Evolutionary conservation across 1,140 invertebrate genomes (phyloP), one percentile per base, ranked within the genome.

Genomic region (Trialeurodes vaporariorum): DNA sequence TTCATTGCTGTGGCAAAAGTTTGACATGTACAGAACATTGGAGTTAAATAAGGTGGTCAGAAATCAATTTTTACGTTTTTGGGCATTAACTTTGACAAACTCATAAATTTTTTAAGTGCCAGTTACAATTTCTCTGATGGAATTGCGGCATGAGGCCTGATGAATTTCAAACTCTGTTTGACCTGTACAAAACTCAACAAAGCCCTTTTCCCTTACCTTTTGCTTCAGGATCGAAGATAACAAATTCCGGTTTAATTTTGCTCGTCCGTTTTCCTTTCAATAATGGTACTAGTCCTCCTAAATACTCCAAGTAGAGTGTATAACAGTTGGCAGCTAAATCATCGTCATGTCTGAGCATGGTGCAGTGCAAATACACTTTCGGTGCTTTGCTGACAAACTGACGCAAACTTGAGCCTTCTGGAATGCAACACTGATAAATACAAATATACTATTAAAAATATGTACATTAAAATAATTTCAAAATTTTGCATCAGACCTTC

Each of bases 161-260:
- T n/a, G n/a, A n/a, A n/a, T n/a, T n/a, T n/a, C n/a, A n/a, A n/a
- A n/a, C n/a, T n/a, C n/a, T n/a, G n/a, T n/a, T n/a, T n/a, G n/a
- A n/a, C n/a, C n/a, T n/a, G n/a, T n/a, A n/a, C n/a, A n/a, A n/a
- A n/a, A n/a, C n/a, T n/a, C n/a, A n/a, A n/a, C n/a, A n/a, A n/a
- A n/a, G n/a, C n/a, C n/a, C n/a, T n/a, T n/a, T n/a, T n/a, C n/a
- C n/a, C 75, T 76, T 73, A 90, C 88, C 86, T 80, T 86, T 85
- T 13, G 83, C 85, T 78, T 96, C 91, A 0, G 96, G 96, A 81
- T 98, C 93, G 76, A 92, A 98, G 72, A 99, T 98, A 27, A 98
- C 92, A 79, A 99, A 99, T 78, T 98, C 96, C 0, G 97, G 96
- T 62, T 94, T 83, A 63, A 99, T 91, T 81, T 98, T 98, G 75